Base-by-base conservation (phyloP, 2,113 vertebrate species). In the Strix uralensis region DNA sequence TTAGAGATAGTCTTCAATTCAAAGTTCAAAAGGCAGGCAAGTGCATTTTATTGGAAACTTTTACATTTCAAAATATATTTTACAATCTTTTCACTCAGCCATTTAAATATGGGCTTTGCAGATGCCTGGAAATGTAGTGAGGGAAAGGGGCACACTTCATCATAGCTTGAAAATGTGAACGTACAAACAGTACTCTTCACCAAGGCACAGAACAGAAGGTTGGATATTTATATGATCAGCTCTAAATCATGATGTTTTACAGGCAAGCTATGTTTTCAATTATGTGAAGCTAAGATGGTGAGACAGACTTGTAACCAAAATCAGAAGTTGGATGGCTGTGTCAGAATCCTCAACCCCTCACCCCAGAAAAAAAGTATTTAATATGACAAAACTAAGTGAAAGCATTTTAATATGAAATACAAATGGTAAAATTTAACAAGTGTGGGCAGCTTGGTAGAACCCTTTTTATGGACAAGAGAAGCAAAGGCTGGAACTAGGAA, bases 181-280 rank as follows among this genome's bases (percentile, higher is more conserved):
- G 57, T 92, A 95, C 95, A 95, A 91, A 91, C 70, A 95, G 95
- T 95, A 87, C 95, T 94, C 18, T 92, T 94, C 89, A 92, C 1
- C 29, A 87, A 97, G 70, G 83, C 80, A 91, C 62, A 62, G 83
- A 95, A 96, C 91, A 97, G 95, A 95, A 97, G 97, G 95, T 46
- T 97, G 91, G 91, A 70, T 95, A 96, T 95, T 95, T 97, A 91
- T 97, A 96, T 27, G 86, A 94, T 92, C 77, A 85, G 66, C 62
- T 94, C 36, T 96, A 97, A 96, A 95, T 75, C 92, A 91, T 90
- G 40, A 75, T 87, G 58, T 69, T 96, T 95, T 94, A 91, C 27
- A 91, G 78, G 38, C 65, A 86, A 94, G 78, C 7, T 96, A 92
- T 82, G 83, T 79, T 97, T 94, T 87, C 90, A 89, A 82, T 96